These are phyloP conservation scores for Napeogenes sylphis DNA, from an alignment of 2,888 invertebrate genomes.

Conservation along the genomic window DNA sequence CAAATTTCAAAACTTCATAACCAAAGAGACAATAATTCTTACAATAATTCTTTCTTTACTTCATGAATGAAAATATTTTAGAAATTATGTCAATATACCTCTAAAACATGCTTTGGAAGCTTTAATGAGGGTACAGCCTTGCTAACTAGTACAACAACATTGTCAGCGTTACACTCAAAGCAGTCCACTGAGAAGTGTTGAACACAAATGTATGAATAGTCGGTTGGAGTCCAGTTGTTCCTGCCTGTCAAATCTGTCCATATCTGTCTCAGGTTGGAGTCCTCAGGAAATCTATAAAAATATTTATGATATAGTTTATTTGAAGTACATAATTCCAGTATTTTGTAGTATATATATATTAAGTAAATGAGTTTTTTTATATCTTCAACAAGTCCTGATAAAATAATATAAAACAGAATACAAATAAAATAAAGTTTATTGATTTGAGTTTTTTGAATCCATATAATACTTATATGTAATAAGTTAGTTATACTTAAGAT, in stretches of 20 bases:
- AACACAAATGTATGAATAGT: constrained; percentile 69
- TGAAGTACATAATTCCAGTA: no score
- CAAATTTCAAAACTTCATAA: constrained; percentile 1
- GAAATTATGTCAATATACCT: constrained; percentile 43
- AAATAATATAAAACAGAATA: no score
- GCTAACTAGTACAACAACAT: constrained; percentile 56
- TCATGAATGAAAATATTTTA: no score
- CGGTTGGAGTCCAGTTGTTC: constrained; percentile 70
- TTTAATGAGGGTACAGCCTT: constrained; percentile 68
- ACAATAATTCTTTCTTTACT: background rate
- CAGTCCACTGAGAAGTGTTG: constrained; percentile 71
- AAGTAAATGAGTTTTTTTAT: no score
- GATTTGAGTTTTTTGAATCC: no score
- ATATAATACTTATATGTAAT: no score
- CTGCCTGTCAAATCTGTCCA: constrained; percentile 71
- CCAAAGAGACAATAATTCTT: background rate
- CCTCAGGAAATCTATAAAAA: constrained; percentile 62
- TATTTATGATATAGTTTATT: no score
- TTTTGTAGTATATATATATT: no score
- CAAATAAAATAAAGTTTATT: no score
- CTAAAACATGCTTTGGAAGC: constrained; percentile 66
- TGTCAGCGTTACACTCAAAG: constrained; percentile 56
- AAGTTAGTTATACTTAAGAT: no score
- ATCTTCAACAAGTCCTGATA: no score
- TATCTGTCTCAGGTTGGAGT: constrained; percentile 56